Evolutionary conservation across 2,113 vertebrate genomes (phyloP).

Genomic region (Petaurus breviceps): DNA sequence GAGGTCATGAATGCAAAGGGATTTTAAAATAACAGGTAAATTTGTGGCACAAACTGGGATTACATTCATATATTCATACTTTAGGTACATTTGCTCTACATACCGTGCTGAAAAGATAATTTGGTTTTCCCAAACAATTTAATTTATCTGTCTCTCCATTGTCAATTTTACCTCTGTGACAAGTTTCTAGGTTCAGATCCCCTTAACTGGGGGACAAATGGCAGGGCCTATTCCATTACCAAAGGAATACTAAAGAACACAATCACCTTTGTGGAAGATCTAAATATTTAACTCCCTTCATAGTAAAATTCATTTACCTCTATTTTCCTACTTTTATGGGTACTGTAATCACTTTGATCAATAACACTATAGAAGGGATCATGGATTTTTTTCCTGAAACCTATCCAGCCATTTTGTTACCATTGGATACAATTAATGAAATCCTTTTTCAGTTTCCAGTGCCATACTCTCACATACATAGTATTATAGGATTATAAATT

Average conservation of each 20-base stretch:
- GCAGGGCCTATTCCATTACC: background rate
- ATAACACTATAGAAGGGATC: background rate
- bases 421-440: background rate
- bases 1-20: background rate
- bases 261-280: background rate
- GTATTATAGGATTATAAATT: background rate
- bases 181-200: background rate
- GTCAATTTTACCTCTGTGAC: background rate
- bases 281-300: background rate
- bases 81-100: background rate
- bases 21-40: background rate
- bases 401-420: background rate
- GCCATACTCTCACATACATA: background rate
- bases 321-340: slow-evolving; percentile 7
- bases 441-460: background rate
- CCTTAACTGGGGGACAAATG: background rate
- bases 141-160: background rate
- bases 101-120: background rate
- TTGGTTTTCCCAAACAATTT: background rate
- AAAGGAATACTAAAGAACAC: background rate
- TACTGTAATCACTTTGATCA: background rate
- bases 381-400: slow-evolving; percentile 40
- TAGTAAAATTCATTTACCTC: background rate
- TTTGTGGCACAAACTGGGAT: background rate
- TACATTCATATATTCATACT: background rate